Conservation (phyloP, 2,797 vertebrate genomes). For the Pangasius larnaudii region DNA sequence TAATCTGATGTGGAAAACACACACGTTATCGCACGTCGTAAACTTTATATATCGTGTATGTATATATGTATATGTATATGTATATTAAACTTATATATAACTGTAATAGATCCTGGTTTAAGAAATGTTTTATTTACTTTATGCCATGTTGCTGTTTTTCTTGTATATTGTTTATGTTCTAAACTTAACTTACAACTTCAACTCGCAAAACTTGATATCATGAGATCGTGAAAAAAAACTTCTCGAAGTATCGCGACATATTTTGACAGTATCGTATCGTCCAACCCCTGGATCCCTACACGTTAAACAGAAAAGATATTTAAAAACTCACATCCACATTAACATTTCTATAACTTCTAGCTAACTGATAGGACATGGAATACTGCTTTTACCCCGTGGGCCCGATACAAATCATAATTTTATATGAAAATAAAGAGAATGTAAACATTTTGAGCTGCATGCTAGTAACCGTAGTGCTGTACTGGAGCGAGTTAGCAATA, state of each 20-base stretch:
- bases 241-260: not conserved
- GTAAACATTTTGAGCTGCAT: not conserved
- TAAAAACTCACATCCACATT: not conserved
- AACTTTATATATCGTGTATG: too few relatives aligned
- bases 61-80: too few relatives aligned
- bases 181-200: not conserved
- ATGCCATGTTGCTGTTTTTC: not conserved
- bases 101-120: not conserved
- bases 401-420: not conserved
- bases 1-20: not conserved
- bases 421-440: too few relatives aligned
- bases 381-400: not conserved
- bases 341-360: not conserved
- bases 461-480: not conserved
- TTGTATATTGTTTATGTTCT: too few relatives aligned
- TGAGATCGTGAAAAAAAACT: not conserved
- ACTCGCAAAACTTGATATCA: not conserved
- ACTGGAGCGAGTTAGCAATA: not conserved
- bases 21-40: not conserved
- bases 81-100: too few relatives aligned
- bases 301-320: not conserved
- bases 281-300: not conserved
- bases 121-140: not conserved
- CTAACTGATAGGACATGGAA: not conserved
- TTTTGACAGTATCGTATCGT: not conserved